Conservation (phyloP, 30 jellyfish, hydroid and myxozoan genomes). For the Calvadosia cruxmelitensis region DNA sequence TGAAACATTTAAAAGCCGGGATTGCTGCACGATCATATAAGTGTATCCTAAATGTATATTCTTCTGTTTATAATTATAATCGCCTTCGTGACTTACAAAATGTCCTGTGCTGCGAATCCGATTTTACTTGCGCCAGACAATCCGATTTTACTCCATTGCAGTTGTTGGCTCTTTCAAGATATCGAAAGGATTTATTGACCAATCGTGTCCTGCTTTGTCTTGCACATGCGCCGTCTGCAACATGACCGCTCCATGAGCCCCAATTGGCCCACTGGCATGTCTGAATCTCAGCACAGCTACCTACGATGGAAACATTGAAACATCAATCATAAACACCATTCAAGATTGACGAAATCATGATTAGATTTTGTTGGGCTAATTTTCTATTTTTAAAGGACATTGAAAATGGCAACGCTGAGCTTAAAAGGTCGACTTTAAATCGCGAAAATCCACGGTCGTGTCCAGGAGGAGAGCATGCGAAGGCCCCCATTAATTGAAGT, state of each 20-base stretch:
- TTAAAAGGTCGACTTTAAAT: too few relatives aligned
- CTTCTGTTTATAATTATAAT: too few relatives aligned
- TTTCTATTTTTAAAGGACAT: too few relatives aligned
- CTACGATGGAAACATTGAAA: slow-evolving; percentile 11
- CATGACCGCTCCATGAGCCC: slow-evolving; percentile 67
- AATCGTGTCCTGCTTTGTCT: slow-evolving; percentile 61
- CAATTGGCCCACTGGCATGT: slow-evolving; percentile 83
- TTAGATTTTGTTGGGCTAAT: neutral
- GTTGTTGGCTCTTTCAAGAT: slow-evolving; percentile 26
- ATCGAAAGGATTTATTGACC: slow-evolving; percentile 35
- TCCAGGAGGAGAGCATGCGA: too few relatives aligned
- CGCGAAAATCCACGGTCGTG: too few relatives aligned
- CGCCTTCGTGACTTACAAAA: slow-evolving; percentile 95
- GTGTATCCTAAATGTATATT: too few relatives aligned
- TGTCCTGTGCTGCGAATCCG: slow-evolving; percentile 39
- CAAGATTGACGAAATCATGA: neutral
- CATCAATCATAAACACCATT: neutral
- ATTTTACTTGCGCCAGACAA: slow-evolving; percentile 28
- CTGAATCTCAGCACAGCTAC: slow-evolving; percentile 60
- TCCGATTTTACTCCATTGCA: slow-evolving; percentile 58
- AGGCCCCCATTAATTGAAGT: too few relatives aligned
- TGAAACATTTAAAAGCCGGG: too few relatives aligned
- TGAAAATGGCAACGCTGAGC: neutral
- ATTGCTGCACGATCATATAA: too few relatives aligned
- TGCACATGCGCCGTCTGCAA: slow-evolving; percentile 70